A percentile compares a stretch with the other conserved stretches of the same genome.
Evolutionary conservation across 2,888 invertebrate genomes (phyloP).

Genomic region (Ditylenchus weischeri): DNA sequence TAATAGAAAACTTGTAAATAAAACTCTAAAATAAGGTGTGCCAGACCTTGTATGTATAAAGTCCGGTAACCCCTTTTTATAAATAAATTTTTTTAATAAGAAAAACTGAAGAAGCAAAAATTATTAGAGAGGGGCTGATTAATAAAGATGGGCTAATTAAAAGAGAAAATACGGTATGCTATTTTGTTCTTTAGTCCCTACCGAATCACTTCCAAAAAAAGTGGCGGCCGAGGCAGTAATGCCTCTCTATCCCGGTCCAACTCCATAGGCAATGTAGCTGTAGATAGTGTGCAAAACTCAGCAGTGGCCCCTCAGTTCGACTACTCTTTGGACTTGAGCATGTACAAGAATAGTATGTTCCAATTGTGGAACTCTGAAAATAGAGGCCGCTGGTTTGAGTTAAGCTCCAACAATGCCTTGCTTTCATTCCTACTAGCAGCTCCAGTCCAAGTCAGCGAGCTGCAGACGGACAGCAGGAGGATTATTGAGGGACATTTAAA

Average conservation of each 20-base stretch:
- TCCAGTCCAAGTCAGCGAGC: slow-evolving; percentile 86
- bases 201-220: slow-evolving; percentile 12
- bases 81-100: too few relatives aligned
- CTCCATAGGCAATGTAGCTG: slow-evolving; percentile 4
- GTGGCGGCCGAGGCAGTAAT: background rate
- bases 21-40: too few relatives aligned
- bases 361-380: slow-evolving; percentile 37
- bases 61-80: too few relatives aligned
- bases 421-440: slow-evolving; percentile 78
- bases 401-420: slow-evolving; percentile 83
- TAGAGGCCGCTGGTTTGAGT: slow-evolving; percentile 73
- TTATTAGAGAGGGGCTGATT: too few relatives aligned
- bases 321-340: slow-evolving; percentile 86
- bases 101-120: too few relatives aligned
- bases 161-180: too few relatives aligned
- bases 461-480: slow-evolving; percentile 86
- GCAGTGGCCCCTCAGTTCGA: slow-evolving; percentile 65
- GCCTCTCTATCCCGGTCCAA: background rate
- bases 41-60: too few relatives aligned
- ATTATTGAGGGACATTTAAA: slow-evolving; percentile 91
- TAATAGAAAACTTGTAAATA: too few relatives aligned
- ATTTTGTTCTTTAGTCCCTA: slow-evolving; percentile 7
- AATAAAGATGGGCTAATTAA: too few relatives aligned
- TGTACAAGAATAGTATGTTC: slow-evolving; percentile 68
- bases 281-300: background rate